phyloP scores from a whole-genome alignment of 2,797 vertebrate species.

The Chloroceryle amazona region DNA sequence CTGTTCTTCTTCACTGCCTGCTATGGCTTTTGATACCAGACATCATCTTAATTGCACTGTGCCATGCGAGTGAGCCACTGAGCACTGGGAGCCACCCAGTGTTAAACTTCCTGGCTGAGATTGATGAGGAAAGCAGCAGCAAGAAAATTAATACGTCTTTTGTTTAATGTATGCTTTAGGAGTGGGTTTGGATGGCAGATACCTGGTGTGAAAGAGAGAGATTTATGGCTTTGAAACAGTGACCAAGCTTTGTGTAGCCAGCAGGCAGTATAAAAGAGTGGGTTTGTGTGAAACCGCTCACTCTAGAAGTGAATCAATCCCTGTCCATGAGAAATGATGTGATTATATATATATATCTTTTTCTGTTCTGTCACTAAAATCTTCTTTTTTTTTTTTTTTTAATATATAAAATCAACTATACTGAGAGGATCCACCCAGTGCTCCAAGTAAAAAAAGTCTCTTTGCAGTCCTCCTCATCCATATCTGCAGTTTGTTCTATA shows the following conservation, averaged over 20 bases:
- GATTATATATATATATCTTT: too few relatives aligned
- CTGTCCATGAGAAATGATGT: neutral
- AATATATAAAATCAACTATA: neutral
- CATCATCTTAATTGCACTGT: neutral
- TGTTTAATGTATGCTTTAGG: neutral
- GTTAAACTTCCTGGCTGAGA: neutral
- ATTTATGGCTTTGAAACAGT: neutral
- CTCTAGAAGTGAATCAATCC: neutral
- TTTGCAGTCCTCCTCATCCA: neutral
- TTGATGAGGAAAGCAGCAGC: neutral
- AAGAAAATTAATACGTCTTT: neutral
- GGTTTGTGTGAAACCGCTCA: neutral
- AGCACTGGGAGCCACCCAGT: neutral
- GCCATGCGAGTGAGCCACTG: neutral
- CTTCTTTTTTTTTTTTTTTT: neutral
- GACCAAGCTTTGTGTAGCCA: neutral
- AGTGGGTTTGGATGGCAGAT: neutral
- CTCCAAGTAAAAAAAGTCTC: neutral
- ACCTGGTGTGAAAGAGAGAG: slow-evolving; percentile 1
- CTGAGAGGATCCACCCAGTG: neutral
- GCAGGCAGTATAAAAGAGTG: neutral
- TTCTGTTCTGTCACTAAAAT: neutral
- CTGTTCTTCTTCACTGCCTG: neutral
- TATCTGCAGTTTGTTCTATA: neutral
- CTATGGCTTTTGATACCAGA: neutral